Evolutionary conservation across 2,113 vertebrate species (phyloP).

Genomic region (Epinephelus cyanopodus): DNA sequence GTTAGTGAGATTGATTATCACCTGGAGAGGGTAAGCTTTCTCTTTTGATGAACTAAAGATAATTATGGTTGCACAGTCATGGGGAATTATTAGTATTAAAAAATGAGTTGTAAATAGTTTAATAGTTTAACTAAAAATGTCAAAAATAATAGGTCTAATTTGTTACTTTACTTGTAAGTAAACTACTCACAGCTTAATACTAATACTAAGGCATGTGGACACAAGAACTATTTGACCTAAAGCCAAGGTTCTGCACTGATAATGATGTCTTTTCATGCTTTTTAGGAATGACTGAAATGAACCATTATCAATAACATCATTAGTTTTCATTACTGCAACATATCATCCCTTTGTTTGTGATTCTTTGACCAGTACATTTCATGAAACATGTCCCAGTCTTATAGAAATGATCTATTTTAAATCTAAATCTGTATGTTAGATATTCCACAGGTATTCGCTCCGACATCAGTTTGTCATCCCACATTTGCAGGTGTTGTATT

Average conservation of each 20-base stretch:
- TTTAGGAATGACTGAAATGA: not conserved
- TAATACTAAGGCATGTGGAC: too few relatives aligned
- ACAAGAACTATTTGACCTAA: too few relatives aligned
- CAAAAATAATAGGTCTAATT: not conserved
- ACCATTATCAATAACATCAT: too few relatives aligned
- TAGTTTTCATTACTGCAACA: not conserved
- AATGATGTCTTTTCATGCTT: not conserved
- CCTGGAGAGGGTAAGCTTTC: too few relatives aligned
- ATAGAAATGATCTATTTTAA: not conserved
- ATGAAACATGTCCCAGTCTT: not conserved
- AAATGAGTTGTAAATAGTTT: not conserved
- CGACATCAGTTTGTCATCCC: not conserved
- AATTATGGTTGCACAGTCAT: too few relatives aligned
- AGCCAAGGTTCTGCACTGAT: too few relatives aligned
- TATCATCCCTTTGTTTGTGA: not conserved
- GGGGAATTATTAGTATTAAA: not conserved
- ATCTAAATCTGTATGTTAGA: not conserved
- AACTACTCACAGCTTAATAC: too few relatives aligned
- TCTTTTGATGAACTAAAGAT: not conserved
- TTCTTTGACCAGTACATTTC: not conserved
- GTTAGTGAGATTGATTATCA: not conserved
- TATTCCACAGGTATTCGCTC: not conserved
- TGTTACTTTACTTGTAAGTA: not conserved
- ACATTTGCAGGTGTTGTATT: not conserved
- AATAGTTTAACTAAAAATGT: not conserved